Conservation (phyloP, 2,888 invertebrate species). For the Teinopalpus imperialis region DNA sequence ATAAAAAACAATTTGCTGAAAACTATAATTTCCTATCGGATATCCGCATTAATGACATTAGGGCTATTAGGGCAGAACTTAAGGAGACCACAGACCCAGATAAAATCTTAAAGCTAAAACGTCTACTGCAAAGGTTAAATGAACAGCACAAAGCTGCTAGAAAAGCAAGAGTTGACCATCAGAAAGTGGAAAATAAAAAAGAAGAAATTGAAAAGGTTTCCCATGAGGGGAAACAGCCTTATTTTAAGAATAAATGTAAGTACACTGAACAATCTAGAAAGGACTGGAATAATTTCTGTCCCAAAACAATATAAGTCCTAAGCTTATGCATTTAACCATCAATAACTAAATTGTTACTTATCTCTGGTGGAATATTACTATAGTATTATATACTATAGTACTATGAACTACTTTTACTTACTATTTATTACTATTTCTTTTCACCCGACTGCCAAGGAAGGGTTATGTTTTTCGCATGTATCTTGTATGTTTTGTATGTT, state of each 20-base stretch:
- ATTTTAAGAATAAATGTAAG: constrained; percentile 81
- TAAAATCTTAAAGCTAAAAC: constrained; percentile 84
- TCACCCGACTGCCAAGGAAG: no score
- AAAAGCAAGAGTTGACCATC: constrained; percentile 78
- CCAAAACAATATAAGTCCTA: constrained; percentile 60
- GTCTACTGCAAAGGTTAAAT: constrained; percentile 87
- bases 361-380: no score
- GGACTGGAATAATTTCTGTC: no score
- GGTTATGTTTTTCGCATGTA: no score
- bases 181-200: constrained; percentile 77
- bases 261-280: no score
- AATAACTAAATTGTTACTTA: no score
- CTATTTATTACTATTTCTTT: no score
- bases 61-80: constrained; percentile 83
- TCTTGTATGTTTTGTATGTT: no score
- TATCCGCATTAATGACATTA: constrained; percentile 86
- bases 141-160: constrained; percentile 88
- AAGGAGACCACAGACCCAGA: constrained; percentile 83
- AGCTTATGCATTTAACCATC: no score
- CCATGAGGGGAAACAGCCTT: constrained; percentile 86
- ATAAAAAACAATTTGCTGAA: constrained; percentile 87
- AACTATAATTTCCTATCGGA: constrained; percentile 90
- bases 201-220: constrained; percentile 76
- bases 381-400: no score
- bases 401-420: no score